Evolutionary conservation across 2,888 invertebrate species (phyloP), one percentile per base, ranked within the genome.

Genomic region (Drosophila rubida): DNA sequence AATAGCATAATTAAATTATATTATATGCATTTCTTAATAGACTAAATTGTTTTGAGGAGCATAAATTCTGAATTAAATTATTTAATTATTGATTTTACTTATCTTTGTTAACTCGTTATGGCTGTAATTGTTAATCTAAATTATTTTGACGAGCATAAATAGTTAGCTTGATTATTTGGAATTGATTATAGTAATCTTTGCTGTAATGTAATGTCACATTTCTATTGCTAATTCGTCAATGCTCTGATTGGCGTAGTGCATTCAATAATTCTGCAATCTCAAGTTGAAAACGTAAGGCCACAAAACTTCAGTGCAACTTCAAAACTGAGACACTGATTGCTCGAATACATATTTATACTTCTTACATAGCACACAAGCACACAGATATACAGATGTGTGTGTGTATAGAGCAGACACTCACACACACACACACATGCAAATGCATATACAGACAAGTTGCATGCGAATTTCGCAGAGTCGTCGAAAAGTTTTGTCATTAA

Each of bases 401-500:
- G 3, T 19, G 3, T 19, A 19, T 2, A 19, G 19, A 19, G 19
- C 19, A 19, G 19, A 66, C 30, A 54, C n/a, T n/a, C 25, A 57
- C 14, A 65, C 23, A 58, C 16, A 60, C 44, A 67, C 32, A 65
- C 37, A 62, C 54, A 54, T 13, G 49, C 51, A 62, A 48, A 60
- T 55, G 49, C 66, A 65, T 46, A 58, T 63, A 63, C 58, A 57
- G 59, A 32, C 58, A 75, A 70, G 61, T 71, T 78, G 79, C 82
- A 81, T 81, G 75, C 79, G 75, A 68, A 75, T 73, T 76, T 82
- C 77, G 67, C 71, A 74, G 71, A 77, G 77, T 82, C 73, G 86
- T 79, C 82, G 78, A 78, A 85, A 85, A 85, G 83, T 85, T 85
- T 85, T 88, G 78, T 88, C 86, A 85, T 85, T 85, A 85, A 83